phyloP scores from a whole-genome alignment of 2,888 invertebrate species.

The Sceliomorpha sp. region DNA sequence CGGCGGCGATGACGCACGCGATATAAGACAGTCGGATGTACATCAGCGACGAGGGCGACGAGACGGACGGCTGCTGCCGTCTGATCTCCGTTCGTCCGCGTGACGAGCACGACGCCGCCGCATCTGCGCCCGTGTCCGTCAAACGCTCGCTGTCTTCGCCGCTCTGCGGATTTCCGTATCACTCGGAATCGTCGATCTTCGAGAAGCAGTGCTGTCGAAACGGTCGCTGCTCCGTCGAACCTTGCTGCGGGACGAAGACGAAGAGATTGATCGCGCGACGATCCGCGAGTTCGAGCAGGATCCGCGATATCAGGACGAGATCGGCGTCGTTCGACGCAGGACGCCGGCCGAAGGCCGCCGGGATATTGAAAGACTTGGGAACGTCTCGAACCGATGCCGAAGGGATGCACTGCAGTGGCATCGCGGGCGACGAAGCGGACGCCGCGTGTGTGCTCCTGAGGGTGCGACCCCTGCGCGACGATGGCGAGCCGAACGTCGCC shows the following conservation, averaged over 20 bases:
- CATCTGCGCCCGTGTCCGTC: constrained; percentile 28
- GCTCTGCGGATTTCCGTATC: constrained; percentile 19
- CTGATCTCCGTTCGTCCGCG: constrained; percentile 73
- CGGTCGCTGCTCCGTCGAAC: not conserved
- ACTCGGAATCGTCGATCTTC: constrained; percentile 46
- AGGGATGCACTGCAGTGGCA: constrained; percentile 63
- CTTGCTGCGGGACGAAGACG: constrained; percentile 57
- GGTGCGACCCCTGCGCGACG: constrained; percentile 64
- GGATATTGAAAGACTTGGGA: no score
- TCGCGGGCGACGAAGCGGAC: constrained; percentile 68
- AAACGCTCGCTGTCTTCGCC: constrained; percentile 10
- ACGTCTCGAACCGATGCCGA: constrained; percentile 49
- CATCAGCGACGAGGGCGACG: constrained; percentile 71
- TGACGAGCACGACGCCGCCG: constrained; percentile 59
- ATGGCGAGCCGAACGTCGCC: constrained; percentile 39
- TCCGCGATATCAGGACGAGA: constrained; percentile 55
- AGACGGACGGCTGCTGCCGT: constrained; percentile 74
- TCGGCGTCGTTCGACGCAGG: constrained; percentile 69
- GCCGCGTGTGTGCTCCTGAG: constrained; percentile 72
- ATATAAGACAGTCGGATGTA: constrained; percentile 71
- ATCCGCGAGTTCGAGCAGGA: constrained; percentile 39
- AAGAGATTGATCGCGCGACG: constrained; percentile 62
- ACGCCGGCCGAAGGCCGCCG: constrained; percentile 12
- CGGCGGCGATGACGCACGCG: constrained; percentile 38
- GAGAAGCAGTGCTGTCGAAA: constrained; percentile 18